These are phyloP conservation scores for Lasius fuliginosus DNA, from an alignment of 2,888 invertebrate genomes.

Conservation along the genomic window DNA sequence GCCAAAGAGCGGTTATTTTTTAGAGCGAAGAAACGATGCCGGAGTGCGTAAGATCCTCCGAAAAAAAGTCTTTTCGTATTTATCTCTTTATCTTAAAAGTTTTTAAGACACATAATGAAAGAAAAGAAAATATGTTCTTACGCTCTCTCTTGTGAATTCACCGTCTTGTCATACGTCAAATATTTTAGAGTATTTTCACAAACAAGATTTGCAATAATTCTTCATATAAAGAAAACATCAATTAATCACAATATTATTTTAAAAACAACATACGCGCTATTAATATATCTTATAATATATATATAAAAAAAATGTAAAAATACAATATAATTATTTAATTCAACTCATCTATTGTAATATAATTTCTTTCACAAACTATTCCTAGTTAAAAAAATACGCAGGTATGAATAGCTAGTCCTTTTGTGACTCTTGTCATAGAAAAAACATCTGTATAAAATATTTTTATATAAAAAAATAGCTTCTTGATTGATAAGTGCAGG, in stretches of 20 bases:
- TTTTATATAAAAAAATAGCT: background rate
- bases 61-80: slow-evolving; percentile 20
- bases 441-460: background rate
- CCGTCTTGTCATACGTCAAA: background rate
- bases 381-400: background rate
- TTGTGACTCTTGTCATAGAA: background rate
- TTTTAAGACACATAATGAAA: background rate
- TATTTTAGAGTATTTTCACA: background rate
- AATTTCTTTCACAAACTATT: background rate
- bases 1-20: slow-evolving; percentile 47
- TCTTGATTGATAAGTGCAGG: background rate
- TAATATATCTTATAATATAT: background rate
- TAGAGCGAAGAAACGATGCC: slow-evolving; percentile 29
- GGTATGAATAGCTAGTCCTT: too few relatives aligned
- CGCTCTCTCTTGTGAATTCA: background rate
- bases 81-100: background rate
- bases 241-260: background rate
- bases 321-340: background rate
- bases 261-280: background rate
- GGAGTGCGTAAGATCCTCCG: slow-evolving; percentile 27
- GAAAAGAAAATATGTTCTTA: background rate
- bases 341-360: background rate
- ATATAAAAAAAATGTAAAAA: background rate
- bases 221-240: background rate
- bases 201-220: background rate